These are phyloP conservation scores for Syngnathus typhle DNA, from an alignment of 2,113 vertebrate genomes.

Conservation along the genomic window DNA sequence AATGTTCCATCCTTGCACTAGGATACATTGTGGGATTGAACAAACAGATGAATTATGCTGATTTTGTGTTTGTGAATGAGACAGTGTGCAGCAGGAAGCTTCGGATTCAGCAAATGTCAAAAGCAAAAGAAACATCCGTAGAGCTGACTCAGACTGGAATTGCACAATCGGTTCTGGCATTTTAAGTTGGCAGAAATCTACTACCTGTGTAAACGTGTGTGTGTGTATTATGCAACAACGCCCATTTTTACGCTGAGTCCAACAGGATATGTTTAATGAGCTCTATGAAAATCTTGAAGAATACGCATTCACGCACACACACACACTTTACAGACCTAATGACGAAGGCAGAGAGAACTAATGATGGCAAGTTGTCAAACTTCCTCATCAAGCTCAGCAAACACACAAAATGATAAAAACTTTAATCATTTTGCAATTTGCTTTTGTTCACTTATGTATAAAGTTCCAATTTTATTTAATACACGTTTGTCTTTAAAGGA, in stretches of 20 bases:
- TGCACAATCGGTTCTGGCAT: slow-evolving; percentile 19
- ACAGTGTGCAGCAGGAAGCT: background rate
- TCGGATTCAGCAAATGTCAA: background rate
- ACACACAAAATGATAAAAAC: background rate
- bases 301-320: slow-evolving; percentile 22
- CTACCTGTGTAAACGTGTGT: background rate
- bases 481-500: too few relatives aligned
- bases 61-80: too few relatives aligned
- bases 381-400: background rate
- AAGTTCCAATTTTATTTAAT: too few relatives aligned
- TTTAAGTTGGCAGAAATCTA: background rate
- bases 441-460: background rate
- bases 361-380: background rate
- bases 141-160: background rate
- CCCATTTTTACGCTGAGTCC: slow-evolving; percentile 49
- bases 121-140: background rate
- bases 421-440: background rate
- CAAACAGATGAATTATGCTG: background rate
- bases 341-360: too few relatives aligned
- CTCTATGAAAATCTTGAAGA: slow-evolving; percentile 56
- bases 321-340: too few relatives aligned
- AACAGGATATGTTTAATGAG: slow-evolving; percentile 58
- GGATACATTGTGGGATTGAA: background rate
- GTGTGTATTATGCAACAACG: slow-evolving; percentile 19
- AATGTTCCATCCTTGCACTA: background rate